Base-by-base conservation (phyloP, 2,113 vertebrate genomes). In the Phainopepla nitens region DNA sequence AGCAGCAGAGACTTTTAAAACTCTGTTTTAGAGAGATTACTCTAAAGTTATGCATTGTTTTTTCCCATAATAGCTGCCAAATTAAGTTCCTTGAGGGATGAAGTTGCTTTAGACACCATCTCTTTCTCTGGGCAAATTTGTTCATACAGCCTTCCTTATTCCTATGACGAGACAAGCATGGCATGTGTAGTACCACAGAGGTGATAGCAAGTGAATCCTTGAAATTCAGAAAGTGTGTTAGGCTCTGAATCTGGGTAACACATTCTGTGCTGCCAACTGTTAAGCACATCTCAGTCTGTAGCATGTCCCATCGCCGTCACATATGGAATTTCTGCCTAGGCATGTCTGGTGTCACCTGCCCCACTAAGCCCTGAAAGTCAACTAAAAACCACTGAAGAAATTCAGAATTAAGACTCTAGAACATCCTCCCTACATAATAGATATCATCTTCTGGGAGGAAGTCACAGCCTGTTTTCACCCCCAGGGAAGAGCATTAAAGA, bases 261-360 rank as follows among this genome's bases (percentile, higher is more conserved):
- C 10, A 21, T 13, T 14, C 16, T 23, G 54, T 69, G n/a, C 72
- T 81, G 47, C 35, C 80, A 72, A 21, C 27, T 51, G 45, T 18
- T 13, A 2, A 33, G 64, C 1, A 47, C 68, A 11, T 24, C 42
- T n/a, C 44, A 51, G 18, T 10, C 29, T 25, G 49, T 3, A 60
- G 14, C 39, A 21, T 1, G 0, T 42, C 10, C 69, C 29, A 4
- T 21, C 27, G 3, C 31, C 56, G 61, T 12, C 42, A 22, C 0
- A 0, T 13, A 3, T 8, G 15, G 18, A 33, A 35, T 8, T 36
- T 66, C 36, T 78, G 42, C 35, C 11, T 39, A 24, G 45, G 15
- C 13, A 4, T 33, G 15, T n/a, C 72, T 87, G n/a, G 20, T 65
- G 60, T 83, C 54, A 61, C 14, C 31, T 56, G 29, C 19, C 23